Conservation (phyloP, 1,140 invertebrate species). For the Bombus ignitus region DNA sequence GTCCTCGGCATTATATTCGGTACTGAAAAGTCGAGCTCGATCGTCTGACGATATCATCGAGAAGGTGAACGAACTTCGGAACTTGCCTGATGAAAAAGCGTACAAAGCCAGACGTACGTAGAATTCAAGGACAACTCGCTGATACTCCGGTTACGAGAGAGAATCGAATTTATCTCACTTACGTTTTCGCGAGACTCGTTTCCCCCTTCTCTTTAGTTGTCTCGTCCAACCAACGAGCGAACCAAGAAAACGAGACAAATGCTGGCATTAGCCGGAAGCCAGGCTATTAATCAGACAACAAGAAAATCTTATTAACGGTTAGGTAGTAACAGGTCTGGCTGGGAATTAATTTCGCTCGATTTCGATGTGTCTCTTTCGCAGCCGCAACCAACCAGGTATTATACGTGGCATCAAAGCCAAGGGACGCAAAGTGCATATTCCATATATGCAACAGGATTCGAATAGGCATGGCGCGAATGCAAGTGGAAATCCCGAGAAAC, state of each 20-base stretch:
- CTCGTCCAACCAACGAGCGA: neutral
- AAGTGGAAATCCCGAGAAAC: constrained; percentile 28
- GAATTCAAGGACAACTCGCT: neutral
- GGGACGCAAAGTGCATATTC: constrained; percentile 44
- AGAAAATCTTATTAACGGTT: neutral
- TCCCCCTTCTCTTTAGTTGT: neutral
- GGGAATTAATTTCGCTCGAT: neutral
- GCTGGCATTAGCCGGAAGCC: neutral
- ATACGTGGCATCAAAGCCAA: constrained; percentile 35
- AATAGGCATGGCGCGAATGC: neutral
- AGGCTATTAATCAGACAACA: neutral
- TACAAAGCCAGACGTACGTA: neutral
- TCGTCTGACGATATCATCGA: constrained; percentile 1
- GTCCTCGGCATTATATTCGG: constrained; percentile 5
- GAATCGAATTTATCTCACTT: neutral
- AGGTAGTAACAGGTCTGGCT: neutral
- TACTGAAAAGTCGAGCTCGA: neutral
- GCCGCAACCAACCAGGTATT: neutral
- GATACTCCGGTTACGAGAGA: neutral
- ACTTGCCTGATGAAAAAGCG: neutral
- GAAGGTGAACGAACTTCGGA: neutral
- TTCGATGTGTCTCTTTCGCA: neutral
- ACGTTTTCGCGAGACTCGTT: neutral
- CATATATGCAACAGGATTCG: constrained; percentile 46
- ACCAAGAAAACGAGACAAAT: neutral